phyloP scores from a whole-genome alignment of 2,888 invertebrate species.

The Oscheius sp. region DNA sequence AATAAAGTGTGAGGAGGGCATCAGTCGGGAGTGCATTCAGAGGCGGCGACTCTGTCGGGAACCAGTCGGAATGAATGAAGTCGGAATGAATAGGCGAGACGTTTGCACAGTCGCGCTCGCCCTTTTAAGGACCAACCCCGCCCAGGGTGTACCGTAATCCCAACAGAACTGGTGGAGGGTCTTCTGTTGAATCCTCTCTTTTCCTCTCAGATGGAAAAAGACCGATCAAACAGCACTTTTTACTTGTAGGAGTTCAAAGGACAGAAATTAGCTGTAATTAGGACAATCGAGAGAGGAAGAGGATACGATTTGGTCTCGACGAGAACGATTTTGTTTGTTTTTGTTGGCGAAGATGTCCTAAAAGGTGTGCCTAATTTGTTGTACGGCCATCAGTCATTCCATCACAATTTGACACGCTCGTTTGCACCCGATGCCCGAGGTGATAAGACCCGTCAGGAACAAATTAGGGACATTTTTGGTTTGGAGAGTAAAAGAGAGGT shows the following conservation, averaged over 20 bases:
- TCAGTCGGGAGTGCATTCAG: slow-evolving; percentile 7
- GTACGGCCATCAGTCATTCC: slow-evolving; percentile 31
- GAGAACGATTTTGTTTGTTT: no score
- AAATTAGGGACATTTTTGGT: slow-evolving; percentile 1
- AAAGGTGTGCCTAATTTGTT: slow-evolving; percentile 27
- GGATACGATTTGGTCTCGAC: no score
- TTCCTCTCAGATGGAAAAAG: no score
- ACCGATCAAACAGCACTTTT: no score
- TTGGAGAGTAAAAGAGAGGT: not conserved
- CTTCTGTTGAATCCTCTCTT: no score
- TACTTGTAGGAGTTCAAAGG: no score
- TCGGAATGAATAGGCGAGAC: slow-evolving; percentile 1
- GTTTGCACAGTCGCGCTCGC: slow-evolving; percentile 25
- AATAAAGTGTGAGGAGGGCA: not conserved
- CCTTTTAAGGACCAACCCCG: slow-evolving; percentile 26
- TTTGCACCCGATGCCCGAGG: slow-evolving; percentile 29
- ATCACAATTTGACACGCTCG: slow-evolving; percentile 37
- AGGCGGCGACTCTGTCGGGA: slow-evolving; percentile 22
- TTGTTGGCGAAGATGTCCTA: no score
- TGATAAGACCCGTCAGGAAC: slow-evolving; percentile 13
- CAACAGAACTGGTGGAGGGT: no score
- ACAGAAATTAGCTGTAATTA: no score
- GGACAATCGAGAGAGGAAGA: no score
- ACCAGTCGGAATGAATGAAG: slow-evolving; percentile 30
- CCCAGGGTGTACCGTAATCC: slow-evolving; percentile 25